Evolutionary conservation across 2,888 invertebrate species (phyloP).

Genomic region (Ellobium chinense): DNA sequence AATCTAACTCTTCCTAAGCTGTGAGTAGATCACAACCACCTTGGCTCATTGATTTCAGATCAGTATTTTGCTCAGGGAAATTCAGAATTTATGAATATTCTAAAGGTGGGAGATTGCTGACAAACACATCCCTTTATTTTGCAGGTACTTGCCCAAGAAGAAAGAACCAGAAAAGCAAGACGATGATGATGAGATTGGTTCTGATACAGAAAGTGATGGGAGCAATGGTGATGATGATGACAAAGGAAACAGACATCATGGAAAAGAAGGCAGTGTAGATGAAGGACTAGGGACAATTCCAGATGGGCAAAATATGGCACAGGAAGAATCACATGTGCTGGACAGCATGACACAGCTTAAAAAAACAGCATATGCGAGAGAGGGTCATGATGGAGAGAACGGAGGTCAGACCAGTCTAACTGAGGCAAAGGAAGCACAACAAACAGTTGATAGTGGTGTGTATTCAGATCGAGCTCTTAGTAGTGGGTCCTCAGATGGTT

Average conservation of each 20-base stretch:
- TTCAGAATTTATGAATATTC: background rate
- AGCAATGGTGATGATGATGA: conserved; percentile 12
- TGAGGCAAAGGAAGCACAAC: background rate
- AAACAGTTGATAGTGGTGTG: background rate
- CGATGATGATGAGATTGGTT: background rate
- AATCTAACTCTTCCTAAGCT: too few species aligned
- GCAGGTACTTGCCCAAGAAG: conserved; percentile 8
- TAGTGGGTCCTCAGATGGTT: too few species aligned
- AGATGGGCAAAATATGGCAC: background rate
- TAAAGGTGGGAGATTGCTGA: too few species aligned
- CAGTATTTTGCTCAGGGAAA: background rate
- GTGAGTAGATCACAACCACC: too few species aligned
- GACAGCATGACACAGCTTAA: conserved; percentile 4
- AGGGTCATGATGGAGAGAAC: background rate
- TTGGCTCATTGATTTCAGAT: too few species aligned
- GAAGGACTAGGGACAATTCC: background rate
- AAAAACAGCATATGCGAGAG: background rate
- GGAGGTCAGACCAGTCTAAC: background rate
- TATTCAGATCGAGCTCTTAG: background rate
- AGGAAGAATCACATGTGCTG: background rate
- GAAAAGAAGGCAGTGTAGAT: background rate
- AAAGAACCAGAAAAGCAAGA: background rate
- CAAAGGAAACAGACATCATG: too few species aligned
- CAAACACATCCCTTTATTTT: too few species aligned
- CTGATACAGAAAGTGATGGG: conserved; percentile 13